Conservation (phyloP, 2,113 vertebrate species). For the Gopherus flavomarginatus region DNA sequence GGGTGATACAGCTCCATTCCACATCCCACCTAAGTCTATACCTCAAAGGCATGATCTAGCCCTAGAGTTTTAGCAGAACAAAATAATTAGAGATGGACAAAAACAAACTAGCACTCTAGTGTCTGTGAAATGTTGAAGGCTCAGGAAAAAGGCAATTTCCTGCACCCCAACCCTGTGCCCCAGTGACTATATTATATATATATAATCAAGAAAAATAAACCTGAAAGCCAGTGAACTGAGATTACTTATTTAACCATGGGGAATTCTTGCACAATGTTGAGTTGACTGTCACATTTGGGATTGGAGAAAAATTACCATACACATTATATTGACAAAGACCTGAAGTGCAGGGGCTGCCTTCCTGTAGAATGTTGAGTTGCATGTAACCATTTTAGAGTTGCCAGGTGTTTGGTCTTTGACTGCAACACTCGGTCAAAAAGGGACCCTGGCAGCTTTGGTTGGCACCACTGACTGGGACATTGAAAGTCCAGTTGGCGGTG, state of each 20-base stretch:
- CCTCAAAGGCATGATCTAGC: neutral
- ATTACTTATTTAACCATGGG: neutral
- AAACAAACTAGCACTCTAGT: neutral
- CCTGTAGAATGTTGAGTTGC: neutral
- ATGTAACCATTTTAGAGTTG: too few species aligned
- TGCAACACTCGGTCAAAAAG: too few species aligned
- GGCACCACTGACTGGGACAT: too few species aligned
- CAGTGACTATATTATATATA: neutral
- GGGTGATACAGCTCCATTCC: neutral
- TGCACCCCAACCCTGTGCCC: too few species aligned
- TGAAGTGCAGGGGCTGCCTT: neutral
- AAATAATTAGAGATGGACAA: neutral
- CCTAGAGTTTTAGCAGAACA: neutral
- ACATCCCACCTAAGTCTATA: neutral
- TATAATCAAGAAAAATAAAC: neutral
- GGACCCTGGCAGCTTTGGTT: too few species aligned
- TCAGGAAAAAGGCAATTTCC: neutral
- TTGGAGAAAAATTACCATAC: neutral
- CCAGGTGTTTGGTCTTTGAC: too few species aligned
- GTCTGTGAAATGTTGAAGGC: neutral
- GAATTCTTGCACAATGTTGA: neutral
- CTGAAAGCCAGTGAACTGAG: neutral
- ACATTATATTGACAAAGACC: neutral
- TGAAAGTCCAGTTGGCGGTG: too few species aligned
- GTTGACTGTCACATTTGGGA: neutral